Evolutionary conservation across 1,140 invertebrate genomes (phyloP).

Genomic region (Drosophila watanabei): DNA sequence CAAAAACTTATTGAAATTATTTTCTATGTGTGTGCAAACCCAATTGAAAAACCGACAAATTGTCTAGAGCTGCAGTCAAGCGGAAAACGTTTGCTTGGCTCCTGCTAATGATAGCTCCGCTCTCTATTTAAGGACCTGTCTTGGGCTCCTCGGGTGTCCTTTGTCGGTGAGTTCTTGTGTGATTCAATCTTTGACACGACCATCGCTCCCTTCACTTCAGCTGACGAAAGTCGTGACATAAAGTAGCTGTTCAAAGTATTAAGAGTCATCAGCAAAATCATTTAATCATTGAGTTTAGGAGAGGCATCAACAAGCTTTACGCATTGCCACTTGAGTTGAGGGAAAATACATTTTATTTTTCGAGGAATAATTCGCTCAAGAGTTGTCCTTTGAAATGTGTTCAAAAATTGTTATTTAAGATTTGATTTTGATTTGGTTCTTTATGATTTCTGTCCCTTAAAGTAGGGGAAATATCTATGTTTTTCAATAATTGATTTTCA

Average conservation of each 20-base stretch:
- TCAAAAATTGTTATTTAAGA: not conserved
- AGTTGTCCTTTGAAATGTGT: not conserved
- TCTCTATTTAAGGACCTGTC: conserved; percentile 10
- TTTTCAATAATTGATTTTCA: not conserved
- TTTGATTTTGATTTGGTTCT: not conserved
- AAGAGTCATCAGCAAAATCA: conserved; percentile 48
- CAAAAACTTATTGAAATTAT: not conserved
- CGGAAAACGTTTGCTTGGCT: conserved; percentile 54
- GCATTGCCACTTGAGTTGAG: not conserved
- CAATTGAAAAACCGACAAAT: conserved; percentile 29
- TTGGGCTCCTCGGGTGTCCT: conserved; percentile 11
- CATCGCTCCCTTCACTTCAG: conserved; percentile 22
- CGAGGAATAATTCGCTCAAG: not conserved
- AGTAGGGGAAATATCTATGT: not conserved
- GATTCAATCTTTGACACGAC: conserved; percentile 47
- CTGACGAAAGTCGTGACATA: conserved; percentile 29
- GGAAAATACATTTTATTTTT: conserved; percentile 17
- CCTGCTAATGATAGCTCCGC: conserved; percentile 42
- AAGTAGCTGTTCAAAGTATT: conserved; percentile 47
- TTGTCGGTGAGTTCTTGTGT: conserved; percentile 1
- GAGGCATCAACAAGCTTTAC: conserved; percentile 8
- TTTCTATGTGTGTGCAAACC: conserved; percentile 3
- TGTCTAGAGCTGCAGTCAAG: conserved; percentile 47
- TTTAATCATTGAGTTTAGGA: conserved; percentile 39
- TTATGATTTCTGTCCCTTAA: too few species aligned